Conservation (phyloP, 2,113 vertebrate species). For the Emydura subglobosa region DNA sequence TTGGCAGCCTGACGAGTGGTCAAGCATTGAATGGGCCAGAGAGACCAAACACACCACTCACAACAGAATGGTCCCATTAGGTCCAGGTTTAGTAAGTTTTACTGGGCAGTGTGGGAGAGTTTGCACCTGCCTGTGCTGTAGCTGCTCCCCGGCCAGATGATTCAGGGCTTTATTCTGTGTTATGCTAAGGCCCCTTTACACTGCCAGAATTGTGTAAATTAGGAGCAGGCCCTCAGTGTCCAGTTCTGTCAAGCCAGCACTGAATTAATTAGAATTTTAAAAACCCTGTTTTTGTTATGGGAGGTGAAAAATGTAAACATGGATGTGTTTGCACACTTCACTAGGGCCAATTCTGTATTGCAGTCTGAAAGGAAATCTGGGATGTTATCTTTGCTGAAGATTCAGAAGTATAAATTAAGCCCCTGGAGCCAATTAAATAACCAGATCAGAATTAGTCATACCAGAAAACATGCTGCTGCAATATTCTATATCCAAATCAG, state of each 20-base stretch:
- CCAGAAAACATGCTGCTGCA: not conserved
- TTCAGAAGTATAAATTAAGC: not conserved
- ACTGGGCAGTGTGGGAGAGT: not conserved
- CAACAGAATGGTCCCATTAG: too few relatives aligned
- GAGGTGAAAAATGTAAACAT: not conserved
- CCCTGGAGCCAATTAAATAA: not conserved
- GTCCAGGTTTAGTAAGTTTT: not conserved
- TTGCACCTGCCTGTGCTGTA: accelerated
- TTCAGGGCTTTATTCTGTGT: not conserved
- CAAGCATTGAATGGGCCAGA: not conserved
- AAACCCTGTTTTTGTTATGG: not conserved
- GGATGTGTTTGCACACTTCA: not conserved
- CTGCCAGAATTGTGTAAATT: not conserved
- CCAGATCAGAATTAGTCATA: not conserved
- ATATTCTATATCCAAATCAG: not conserved
- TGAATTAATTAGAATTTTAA: not conserved
- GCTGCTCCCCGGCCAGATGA: not conserved
- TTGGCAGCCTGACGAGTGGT: not conserved
- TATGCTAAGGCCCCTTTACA: not conserved
- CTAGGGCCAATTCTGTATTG: not conserved
- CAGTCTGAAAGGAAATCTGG: not conserved
- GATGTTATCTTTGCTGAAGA: not conserved
- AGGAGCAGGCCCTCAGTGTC: not conserved
- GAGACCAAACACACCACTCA: not conserved
- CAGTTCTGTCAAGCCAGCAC: not conserved